Percentiles rank a stretch among this genome's conserved stretches.
phyloP scores from a whole-genome alignment of 2,113 vertebrate species.

The Vulpes ferrilata region DNA sequence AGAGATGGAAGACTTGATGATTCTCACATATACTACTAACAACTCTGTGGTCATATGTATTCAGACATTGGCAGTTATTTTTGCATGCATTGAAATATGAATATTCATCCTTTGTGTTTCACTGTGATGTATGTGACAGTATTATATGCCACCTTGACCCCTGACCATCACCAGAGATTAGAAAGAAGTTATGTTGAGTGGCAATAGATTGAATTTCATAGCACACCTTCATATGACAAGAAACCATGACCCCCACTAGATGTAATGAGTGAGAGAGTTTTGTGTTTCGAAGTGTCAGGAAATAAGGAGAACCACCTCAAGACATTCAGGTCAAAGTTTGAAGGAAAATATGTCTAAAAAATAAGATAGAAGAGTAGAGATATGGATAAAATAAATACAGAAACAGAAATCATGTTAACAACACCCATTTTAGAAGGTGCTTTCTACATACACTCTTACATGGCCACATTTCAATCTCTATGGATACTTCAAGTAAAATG shows the following conservation, averaged over 20 bases:
- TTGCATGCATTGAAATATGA: neutral
- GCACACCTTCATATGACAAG: neutral
- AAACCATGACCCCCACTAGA: neutral
- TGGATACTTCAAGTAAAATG: neutral
- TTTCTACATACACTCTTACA: neutral
- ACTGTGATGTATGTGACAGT: neutral
- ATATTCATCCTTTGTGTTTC: neutral
- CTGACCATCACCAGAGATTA: neutral
- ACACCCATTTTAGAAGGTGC: neutral
- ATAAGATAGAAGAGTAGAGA: neutral
- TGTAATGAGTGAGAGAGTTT: neutral
- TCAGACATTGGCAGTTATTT: neutral
- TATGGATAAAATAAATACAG: slow-evolving; percentile 11
- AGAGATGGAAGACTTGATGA: neutral
- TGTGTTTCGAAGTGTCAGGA: slow-evolving; percentile 26
- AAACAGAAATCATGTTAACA: neutral
- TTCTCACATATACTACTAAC: neutral
- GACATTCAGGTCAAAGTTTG: neutral
- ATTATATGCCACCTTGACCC: neutral
- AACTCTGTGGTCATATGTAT: neutral
- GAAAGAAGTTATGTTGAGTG: neutral
- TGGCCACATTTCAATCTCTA: neutral
- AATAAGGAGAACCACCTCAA: neutral
- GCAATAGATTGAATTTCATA: neutral
- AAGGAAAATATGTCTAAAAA: neutral